Base-by-base conservation (phyloP, 2,113 vertebrate genomes). In the Cygnus atratus region DNA sequence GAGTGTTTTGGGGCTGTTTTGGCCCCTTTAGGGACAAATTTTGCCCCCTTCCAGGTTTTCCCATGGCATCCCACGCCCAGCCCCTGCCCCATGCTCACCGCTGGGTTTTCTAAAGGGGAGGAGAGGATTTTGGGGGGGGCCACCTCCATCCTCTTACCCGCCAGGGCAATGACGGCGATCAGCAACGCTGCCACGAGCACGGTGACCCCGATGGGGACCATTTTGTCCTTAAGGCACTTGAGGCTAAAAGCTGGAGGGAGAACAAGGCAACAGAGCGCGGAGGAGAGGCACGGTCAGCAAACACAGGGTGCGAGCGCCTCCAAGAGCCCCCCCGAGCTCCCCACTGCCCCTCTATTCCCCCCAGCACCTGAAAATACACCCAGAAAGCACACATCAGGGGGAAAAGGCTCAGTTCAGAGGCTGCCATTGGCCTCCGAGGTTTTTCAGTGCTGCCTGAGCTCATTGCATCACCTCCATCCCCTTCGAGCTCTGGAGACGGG, bases 191-290 rank as follows among this genome's bases (percentile, higher is more conserved):
- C 33, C 1, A 88, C 4, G 0, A 91, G 31, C 66, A 93, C 17
- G 0, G 71, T 74, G 85, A 83, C 61, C 0, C 17, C 88, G 3
- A 89, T 26, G 39, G 72, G 78, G 20, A 93, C 44, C 24, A 50
- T 82, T 31, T 91, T 83, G 4, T 79, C 88, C 17, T 79, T 93
- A 24, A 67, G 65, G 85, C 88, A 95, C 28, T 46, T 75, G 57
- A 61, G 76, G 66, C 44, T 19, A 9, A 79, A 73, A 66, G 17
- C 92, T 95, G 73, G 15, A 46, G 22, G 11, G 54, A 16, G 54
- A 55, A 72, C 11, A 67, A 55, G 75, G 2, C 0, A 29, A 72
- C 13, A 52, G 55, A 84, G 2, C 0, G 0, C 0, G 0, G 5
- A 44, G 55, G 14, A n/a, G 20, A 26, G 66, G 37, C n/a, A 4